phyloP scores from a whole-genome alignment of 2,113 vertebrate species.

The Petaurus breviceps region DNA sequence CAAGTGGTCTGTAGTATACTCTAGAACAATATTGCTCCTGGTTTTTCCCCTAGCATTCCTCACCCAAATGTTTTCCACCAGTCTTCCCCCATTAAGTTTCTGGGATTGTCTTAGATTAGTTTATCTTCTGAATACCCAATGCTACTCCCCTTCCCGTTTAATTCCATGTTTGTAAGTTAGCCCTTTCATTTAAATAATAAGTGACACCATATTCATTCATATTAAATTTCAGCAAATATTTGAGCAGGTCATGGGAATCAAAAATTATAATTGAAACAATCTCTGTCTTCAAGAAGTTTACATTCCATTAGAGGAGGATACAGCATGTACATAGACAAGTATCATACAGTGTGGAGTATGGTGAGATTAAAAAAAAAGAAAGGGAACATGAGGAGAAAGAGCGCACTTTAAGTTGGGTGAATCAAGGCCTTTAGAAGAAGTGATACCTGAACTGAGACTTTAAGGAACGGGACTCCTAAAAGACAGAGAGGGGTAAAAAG shows the following conservation, averaged over 20 bases:
- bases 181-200: neutral
- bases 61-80: neutral
- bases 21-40: neutral
- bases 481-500: neutral
- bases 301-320: neutral
- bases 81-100: neutral
- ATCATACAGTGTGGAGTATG: neutral
- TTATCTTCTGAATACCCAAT: neutral
- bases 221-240: neutral
- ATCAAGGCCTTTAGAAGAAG: neutral
- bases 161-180: neutral
- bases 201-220: neutral
- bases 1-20: neutral
- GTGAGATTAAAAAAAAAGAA: neutral
- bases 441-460: neutral
- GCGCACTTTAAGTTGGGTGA: neutral
- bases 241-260: neutral
- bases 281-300: neutral
- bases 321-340: neutral
- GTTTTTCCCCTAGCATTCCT: neutral
- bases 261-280: neutral
- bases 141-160: neutral
- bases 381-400: neutral
- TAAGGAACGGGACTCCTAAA: neutral
- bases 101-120: neutral